Evolutionary conservation across 2,888 invertebrate species (phyloP), one percentile per base, ranked within the genome.

Genomic region (Timema podura): DNA sequence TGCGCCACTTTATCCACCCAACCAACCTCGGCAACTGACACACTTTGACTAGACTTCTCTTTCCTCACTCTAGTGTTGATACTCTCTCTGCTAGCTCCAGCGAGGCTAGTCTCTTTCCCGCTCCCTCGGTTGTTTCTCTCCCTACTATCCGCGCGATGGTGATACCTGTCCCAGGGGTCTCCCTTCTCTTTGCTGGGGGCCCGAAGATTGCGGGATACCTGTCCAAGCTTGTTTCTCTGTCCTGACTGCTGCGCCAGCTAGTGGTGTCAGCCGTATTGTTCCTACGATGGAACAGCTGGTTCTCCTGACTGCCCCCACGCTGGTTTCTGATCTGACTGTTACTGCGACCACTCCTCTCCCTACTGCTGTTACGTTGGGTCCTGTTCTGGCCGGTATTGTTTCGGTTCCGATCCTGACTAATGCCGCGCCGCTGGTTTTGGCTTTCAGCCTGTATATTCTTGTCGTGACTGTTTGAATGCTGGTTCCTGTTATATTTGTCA

Each of bases 81-180:
- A 44, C 77, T 84, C 45, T 57, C 48, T 16, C 48, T 46, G n/a
- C 84, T 82, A 78, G 84, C 84, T 70, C 81, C 80, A 72, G 84
- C 84, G 67, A 83, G 83, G 76, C 85, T 84, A 73, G 84, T 80
- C 77, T 84, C 85, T 68, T 81, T 72, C 69, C 69, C 65, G 30
- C 51, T 46, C 30, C 15, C 49, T 64, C 69, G 64, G 16, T 16
- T 48, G 15, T 65, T 65, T 45, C 61, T 64, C 5, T 70, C 70
- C 9, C 16, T 67, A 16, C 67, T 70, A n/a, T 67, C 67, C 5
- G 49, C 30, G 6, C 68, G 47, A 10, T 48, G 10, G 61, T 67
- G 48, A 11, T 65, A 59, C 16, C 72, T 46, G 5, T 71, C 73
- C 49, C 69, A 67, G 30, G 67, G 70, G 57, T 64, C 70, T 65